Percentiles rank a stretch among this genome's conserved stretches.
phyloP scores from a whole-genome alignment of 1,140 invertebrate genomes.

The Saxidomus purpurata region DNA sequence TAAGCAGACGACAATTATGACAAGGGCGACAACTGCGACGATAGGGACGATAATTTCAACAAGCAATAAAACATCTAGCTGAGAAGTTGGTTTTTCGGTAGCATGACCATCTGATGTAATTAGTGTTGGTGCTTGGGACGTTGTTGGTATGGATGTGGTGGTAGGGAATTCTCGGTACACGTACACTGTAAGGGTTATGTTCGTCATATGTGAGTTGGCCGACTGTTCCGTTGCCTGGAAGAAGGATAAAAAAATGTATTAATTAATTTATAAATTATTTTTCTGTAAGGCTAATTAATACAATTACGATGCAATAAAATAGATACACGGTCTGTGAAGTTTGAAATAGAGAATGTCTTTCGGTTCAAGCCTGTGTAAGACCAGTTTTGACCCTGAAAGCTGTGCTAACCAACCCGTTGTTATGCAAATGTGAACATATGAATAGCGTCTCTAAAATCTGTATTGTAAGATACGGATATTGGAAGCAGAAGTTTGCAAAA shows the following conservation, averaged over 20 bases:
- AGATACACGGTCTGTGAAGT: no score
- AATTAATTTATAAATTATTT: no score
- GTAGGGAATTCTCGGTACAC: constrained; percentile 5
- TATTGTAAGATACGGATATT: no score
- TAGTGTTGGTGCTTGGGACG: neutral
- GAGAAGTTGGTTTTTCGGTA: neutral
- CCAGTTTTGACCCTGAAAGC: no score
- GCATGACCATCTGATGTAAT: neutral
- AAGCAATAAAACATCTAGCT: neutral
- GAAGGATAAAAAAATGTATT: neutral
- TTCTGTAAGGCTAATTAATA: no score
- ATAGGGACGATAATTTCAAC: constrained; percentile 25
- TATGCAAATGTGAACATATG: no score
- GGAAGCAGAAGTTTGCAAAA: no score
- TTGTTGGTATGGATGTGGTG: neutral
- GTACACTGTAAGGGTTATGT: neutral
- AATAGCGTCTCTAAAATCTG: no score
- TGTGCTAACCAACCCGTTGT: no score
- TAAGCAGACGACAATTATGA: neutral
- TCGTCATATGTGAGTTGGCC: neutral
- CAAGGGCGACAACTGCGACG: neutral
- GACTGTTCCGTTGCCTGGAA: constrained; percentile 20
- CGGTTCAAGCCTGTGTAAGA: no score
- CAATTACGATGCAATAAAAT: no score
- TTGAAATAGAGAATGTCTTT: no score